phyloP scores from a whole-genome alignment of 1,140 invertebrate species.

The Micrasema longulum region DNA sequence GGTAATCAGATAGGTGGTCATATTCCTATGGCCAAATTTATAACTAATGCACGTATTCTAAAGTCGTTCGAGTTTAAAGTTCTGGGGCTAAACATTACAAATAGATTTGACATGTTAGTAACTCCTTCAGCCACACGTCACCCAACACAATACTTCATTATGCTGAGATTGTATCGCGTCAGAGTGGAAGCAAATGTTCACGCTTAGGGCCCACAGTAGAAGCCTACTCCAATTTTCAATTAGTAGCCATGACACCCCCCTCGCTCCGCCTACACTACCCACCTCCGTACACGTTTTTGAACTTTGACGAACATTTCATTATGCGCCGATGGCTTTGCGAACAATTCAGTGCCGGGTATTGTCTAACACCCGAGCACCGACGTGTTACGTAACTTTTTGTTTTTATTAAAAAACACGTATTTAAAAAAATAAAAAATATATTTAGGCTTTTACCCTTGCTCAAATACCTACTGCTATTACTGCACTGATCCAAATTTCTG shows the following conservation, averaged over 20 bases:
- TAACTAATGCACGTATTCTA: too few relatives aligned
- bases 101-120: slow-evolving; percentile 8
- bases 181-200: slow-evolving; percentile 11
- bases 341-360: slow-evolving; percentile 22
- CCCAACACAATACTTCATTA: slow-evolving; percentile 33
- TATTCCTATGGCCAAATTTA: too few relatives aligned
- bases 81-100: slow-evolving; percentile 11
- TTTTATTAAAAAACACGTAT: too few relatives aligned
- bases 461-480: too few relatives aligned
- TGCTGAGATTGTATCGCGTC: slow-evolving; percentile 8
- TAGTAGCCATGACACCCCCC: slow-evolving; percentile 14
- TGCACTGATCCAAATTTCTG: too few relatives aligned
- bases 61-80: too few relatives aligned
- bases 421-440: too few relatives aligned
- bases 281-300: slow-evolving; percentile 39
- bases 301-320: slow-evolving; percentile 43
- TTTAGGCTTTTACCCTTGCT: too few relatives aligned
- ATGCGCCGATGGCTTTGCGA: slow-evolving; percentile 37
- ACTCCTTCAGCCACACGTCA: neutral
- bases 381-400: too few relatives aligned
- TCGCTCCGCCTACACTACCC: neutral
- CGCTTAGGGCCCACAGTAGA: slow-evolving; percentile 3
- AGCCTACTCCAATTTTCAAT: slow-evolving; percentile 36
- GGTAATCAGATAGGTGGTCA: too few relatives aligned
- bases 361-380: slow-evolving; percentile 5